These are phyloP conservation scores for Eilema sororculum DNA, from an alignment of 2,888 invertebrate species.

Conservation along the genomic window DNA sequence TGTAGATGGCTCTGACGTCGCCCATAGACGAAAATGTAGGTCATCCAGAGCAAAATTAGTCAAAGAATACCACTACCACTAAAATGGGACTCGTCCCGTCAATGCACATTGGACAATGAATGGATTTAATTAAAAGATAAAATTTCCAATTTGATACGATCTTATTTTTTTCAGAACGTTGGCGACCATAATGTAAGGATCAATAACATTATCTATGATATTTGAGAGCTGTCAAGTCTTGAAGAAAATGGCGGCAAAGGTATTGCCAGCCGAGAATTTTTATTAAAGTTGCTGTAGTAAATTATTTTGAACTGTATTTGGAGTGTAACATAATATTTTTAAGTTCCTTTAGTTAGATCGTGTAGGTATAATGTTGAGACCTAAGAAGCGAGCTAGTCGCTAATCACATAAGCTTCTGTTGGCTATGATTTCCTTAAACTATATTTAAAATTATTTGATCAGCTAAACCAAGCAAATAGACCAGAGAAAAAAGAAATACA, in stretches of 20 bases:
- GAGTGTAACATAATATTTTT: conserved; percentile 6
- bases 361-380: conserved; percentile 13
- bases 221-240: conserved; percentile 14
- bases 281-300: conserved; percentile 7
- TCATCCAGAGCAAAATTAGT: too few relatives aligned
- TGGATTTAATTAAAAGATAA: not conserved
- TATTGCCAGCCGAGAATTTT: conserved; percentile 3
- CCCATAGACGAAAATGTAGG: too few relatives aligned
- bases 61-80: too few relatives aligned
- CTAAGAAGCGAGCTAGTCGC: conserved; percentile 35
- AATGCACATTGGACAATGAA: not conserved
- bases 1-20: too few relatives aligned
- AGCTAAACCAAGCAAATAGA: not conserved
- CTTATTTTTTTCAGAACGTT: not conserved
- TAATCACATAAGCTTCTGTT: conserved; percentile 1
- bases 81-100: too few relatives aligned
- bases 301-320: conserved; percentile 6
- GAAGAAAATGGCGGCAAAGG: not conserved
- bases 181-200: not conserved
- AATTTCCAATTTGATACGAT: not conserved
- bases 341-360: not conserved
- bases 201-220: not conserved
- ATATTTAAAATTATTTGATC: not conserved
- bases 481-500: not conserved
- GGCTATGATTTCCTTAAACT: not conserved